These are phyloP conservation scores for Octopus bimaculoides DNA, from an alignment of 1,140 invertebrate species.

Conservation along the genomic window DNA sequence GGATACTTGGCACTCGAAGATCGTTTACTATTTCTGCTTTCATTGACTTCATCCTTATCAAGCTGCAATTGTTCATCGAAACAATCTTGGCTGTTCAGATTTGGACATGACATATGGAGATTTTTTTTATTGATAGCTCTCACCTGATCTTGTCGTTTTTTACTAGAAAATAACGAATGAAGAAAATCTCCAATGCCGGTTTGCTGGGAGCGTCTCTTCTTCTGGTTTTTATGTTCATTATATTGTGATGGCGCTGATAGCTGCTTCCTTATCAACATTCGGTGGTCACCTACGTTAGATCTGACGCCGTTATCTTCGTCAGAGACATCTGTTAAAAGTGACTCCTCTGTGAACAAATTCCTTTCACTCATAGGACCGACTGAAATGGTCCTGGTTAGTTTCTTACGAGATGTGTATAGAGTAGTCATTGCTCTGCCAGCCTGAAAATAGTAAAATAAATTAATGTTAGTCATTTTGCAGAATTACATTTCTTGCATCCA, in stretches of 20 bases:
- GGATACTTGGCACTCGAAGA: neutral
- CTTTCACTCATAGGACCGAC: neutral
- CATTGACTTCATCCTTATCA: neutral
- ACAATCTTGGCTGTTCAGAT: neutral
- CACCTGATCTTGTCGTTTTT: neutral
- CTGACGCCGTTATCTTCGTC: neutral
- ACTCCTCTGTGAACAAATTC: neutral
- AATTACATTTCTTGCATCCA: neutral
- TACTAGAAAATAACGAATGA: neutral
- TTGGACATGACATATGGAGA: neutral
- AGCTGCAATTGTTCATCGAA: neutral
- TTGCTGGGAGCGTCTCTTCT: neutral
- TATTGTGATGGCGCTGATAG: neutral
- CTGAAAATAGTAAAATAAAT: neutral
- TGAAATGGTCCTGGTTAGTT: neutral
- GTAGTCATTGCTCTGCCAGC: neutral
- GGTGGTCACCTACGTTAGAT: neutral
- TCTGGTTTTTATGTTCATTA: neutral
- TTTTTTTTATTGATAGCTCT: neutral
- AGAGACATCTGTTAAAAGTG: neutral
- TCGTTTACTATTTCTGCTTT: neutral
- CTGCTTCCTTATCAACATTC: neutral
- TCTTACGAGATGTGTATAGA: neutral
- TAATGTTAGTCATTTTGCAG: neutral
- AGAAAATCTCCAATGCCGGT: neutral